Evolutionary conservation across 1,140 invertebrate species (phyloP), one percentile per base, ranked within the genome.

Genomic region (Amphibalanus amphitrite): DNA sequence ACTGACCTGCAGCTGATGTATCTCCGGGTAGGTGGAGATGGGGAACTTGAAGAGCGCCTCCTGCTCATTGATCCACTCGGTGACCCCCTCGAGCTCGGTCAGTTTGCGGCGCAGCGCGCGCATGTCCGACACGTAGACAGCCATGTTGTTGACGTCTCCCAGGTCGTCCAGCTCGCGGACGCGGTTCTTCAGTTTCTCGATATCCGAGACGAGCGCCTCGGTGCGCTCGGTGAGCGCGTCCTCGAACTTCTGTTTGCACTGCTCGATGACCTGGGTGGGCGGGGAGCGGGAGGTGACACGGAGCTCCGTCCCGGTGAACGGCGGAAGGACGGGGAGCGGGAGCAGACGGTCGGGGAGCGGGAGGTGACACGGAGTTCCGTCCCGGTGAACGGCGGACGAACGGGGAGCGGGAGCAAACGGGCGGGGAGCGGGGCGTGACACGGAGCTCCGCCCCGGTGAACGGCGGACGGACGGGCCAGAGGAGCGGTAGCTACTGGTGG

Each of bases 31-130:
- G 40, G 81, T 79, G 0, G 87, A 87, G 67, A 86, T 76, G 1
- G 88, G 87, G 77, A 92, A 89, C 78, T 92, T 91, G 76, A 94
- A 92, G 3, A 93, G 83, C 17, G 81, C 81, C 84, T 96, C 92
- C 83, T 95, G 92, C 76, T 88, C 87, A 80, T 94, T 94, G 65
- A 95, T 92, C 91, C 91, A 94, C 6, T 82, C 77, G 29, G 91
- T 87, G 75, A 87, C 83, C 73, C 87, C 84, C 74, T 89, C 84
- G 73, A 90, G 87, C 69, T 86, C 85, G 74, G 86, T 83, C n/a
- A 95, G 80, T 75, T 87, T 83, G 74, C 87, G 86, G 69, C 90
- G 84, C 71, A 93, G 85, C 76, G 86, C 86, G 69, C 87, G 83
- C 59, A 93, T 84, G 77, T 90, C 83, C 75, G 81, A 77, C 0